These are phyloP conservation scores for Margaritifera margaritifera DNA, from an alignment of 2,888 invertebrate genomes.

Conservation along the genomic window DNA sequence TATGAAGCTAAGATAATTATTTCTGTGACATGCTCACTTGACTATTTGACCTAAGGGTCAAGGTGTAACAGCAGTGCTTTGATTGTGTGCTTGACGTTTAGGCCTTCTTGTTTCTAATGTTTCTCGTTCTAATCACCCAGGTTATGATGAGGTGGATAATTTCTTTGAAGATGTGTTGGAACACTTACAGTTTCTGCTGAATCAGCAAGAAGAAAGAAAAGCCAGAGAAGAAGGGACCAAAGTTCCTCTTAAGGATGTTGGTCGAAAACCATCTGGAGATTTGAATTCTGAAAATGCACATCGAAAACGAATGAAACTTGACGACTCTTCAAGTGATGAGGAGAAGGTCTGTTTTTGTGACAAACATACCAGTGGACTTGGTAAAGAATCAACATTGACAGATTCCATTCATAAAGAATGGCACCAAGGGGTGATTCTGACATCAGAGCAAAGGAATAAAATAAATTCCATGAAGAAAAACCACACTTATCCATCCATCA, in stretches of 20 bases:
- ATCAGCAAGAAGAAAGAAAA: slow-evolving; percentile 40
- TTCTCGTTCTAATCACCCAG: slow-evolving; percentile 28
- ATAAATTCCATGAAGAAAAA: too few species aligned
- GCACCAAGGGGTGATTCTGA: too few species aligned
- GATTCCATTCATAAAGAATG: too few species aligned
- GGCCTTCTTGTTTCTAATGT: too few species aligned
- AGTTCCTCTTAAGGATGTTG: slow-evolving; percentile 21
- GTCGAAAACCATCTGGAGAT: slow-evolving; percentile 33
- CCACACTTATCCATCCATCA: too few species aligned
- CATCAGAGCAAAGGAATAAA: too few species aligned
- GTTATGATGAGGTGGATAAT: slow-evolving; percentile 61
- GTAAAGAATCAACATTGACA: too few species aligned
- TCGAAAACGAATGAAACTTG: background rate
- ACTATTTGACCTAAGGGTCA: background rate
- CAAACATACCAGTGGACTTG: too few species aligned
- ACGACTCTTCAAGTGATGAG: background rate
- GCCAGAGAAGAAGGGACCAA: background rate
- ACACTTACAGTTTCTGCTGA: slow-evolving; percentile 45
- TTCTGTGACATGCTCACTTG: background rate
- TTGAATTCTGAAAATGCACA: slow-evolving; percentile 23
- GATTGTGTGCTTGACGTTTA: background rate
- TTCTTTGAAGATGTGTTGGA: slow-evolving; percentile 56
- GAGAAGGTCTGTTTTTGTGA: too few species aligned
- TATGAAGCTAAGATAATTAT: background rate
- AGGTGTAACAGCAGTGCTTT: too few species aligned